Evolutionary conservation across 2,888 invertebrate species (phyloP).

Genomic region (Girardia tigrina): DNA sequence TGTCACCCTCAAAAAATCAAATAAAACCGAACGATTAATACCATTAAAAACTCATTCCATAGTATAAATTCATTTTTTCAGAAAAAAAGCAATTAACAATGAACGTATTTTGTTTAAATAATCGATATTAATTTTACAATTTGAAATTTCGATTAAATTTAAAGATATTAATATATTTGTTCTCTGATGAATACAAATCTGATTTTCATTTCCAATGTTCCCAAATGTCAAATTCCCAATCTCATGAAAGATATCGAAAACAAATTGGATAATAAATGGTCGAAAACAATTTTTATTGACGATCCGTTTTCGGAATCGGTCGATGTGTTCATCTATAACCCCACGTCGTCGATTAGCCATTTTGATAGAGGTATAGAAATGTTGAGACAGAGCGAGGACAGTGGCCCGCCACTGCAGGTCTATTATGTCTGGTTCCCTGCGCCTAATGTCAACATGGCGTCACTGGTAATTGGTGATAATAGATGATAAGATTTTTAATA

Average conservation of each 20-base stretch:
- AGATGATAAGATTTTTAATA: too few species aligned
- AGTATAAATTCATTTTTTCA: too few species aligned
- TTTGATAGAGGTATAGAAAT: background rate
- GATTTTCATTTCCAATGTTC: background rate
- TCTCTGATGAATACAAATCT: background rate
- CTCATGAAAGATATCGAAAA: background rate
- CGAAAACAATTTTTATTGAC: background rate
- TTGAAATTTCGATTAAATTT: too few species aligned
- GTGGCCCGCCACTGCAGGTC: background rate
- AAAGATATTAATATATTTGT: background rate
- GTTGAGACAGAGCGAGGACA: background rate
- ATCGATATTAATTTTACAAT: too few species aligned
- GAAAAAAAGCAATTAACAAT: too few species aligned
- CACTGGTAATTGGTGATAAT: background rate
- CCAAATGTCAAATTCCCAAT: background rate
- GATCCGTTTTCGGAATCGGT: background rate
- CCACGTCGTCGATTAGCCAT: background rate
- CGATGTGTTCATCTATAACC: background rate
- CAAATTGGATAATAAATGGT: constrained; percentile 4
- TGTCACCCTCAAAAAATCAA: too few species aligned
- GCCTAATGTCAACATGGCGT: background rate
- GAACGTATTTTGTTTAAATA: too few species aligned
- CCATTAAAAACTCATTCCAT: too few species aligned
- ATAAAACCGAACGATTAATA: too few species aligned
- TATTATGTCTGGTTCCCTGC: background rate